Percentiles rank a stretch among this genome's conserved stretches.
Evolutionary conservation across 2,113 vertebrate species (phyloP).

Genomic region (Stigmatopora argus): DNA sequence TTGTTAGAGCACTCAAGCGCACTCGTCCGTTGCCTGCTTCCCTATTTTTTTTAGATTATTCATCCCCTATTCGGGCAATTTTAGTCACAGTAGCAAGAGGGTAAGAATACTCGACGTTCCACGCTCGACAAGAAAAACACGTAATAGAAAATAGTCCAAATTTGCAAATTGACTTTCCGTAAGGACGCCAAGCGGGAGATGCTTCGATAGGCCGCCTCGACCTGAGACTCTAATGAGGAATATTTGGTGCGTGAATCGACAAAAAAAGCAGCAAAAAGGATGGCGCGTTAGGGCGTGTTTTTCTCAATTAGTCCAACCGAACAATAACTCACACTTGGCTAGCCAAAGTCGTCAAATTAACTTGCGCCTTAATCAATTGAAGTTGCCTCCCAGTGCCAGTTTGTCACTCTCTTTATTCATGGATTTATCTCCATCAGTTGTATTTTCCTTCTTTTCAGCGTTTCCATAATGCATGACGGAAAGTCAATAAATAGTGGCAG

Average conservation of each 20-base stretch:
- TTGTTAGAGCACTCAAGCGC: too few relatives aligned
- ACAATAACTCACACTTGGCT: not conserved
- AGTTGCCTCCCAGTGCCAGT: not conserved
- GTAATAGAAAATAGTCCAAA: too few relatives aligned
- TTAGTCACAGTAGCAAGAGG: too few relatives aligned
- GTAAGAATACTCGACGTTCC: too few relatives aligned
- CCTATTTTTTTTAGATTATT: too few relatives aligned
- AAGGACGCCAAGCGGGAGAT: conserved; percentile 29
- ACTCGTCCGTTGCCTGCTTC: too few relatives aligned
- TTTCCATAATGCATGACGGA: conserved; percentile 2
- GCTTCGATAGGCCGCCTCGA: conserved; percentile 10
- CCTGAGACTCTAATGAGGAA: conserved; percentile 11
- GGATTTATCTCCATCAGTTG: not conserved
- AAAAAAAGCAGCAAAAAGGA: not conserved
- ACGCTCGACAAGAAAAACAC: too few relatives aligned
- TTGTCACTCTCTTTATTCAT: not conserved
- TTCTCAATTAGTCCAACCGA: not conserved
- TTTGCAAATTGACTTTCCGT: conserved; percentile 25
- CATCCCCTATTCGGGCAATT: too few relatives aligned
- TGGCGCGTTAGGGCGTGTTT: not conserved
- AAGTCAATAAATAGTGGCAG: conserved; percentile 9
- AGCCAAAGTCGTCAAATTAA: not conserved
- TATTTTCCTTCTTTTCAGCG: not conserved
- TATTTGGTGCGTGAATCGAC: not conserved
- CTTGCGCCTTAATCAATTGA: not conserved